Evolutionary conservation across 1,140 invertebrate genomes (phyloP), one percentile per base, ranked within the genome.

Genomic region (Calosoma granatense): DNA sequence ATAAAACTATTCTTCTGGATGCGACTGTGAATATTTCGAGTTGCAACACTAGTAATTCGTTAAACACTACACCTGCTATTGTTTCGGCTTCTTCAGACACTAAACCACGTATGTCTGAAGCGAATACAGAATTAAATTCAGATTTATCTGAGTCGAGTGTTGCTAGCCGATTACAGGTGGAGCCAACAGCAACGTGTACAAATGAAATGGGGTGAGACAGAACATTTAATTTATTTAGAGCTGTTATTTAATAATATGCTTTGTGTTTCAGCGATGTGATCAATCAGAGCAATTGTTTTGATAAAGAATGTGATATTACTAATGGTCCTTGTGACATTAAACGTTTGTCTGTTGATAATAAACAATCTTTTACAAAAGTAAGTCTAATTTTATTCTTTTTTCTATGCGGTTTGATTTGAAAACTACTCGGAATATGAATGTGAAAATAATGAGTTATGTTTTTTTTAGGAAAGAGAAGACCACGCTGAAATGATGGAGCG

Each of bases 81-180:
- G n/a, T n/a, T n/a, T n/a, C n/a, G n/a, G n/a, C n/a, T n/a, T n/a
- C n/a, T n/a, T n/a, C n/a, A n/a, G n/a, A n/a, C n/a, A n/a, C n/a
- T n/a, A n/a, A 47, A 47, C 4, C 41, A 47, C 41, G 4, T 17
- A 47, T 47, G 41, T 47, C 41, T 47, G 41, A 47, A 47, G 17
- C 41, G 3, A 47, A 9, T 12, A 12, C 41, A 11, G 17, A 11
- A 11, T 17, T 4, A 17, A 47, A 17, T 47, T 17, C 41, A 11
- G 9, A 47, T 11, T 6, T 47, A 11, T 47, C 9, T 47, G 41
- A 47, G 17, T 11, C 26, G n/a, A 36, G n/a, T n/a, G 26, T 36
- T n/a, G 26, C 26, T 36, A 36, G 26, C 26, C 26, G 15, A 47
- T 47, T 47, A 47, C 17, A 9, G 9, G 4, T 47, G 3, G 41